Percentiles rank a stretch among this genome's conserved stretches.
Conservation (phyloP, 2,797 vertebrate genomes). For the Pristis pectinata region DNA sequence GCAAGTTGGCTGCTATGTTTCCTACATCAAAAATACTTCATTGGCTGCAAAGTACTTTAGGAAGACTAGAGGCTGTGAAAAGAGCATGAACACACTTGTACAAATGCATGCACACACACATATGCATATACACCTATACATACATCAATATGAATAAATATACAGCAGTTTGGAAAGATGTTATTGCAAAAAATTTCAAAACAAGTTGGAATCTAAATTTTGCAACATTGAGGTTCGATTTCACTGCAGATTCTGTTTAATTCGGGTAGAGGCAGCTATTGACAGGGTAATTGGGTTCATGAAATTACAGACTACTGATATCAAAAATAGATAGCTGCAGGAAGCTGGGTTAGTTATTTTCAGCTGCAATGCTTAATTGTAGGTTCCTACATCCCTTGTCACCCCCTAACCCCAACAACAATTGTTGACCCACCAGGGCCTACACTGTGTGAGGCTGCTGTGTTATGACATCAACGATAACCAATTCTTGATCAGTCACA, state of each 20-base stretch:
- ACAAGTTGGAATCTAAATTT: neutral
- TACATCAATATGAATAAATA: no score
- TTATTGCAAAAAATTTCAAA: neutral
- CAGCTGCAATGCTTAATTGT: neutral
- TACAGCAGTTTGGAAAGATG: neutral
- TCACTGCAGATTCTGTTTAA: neutral
- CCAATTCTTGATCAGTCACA: neutral
- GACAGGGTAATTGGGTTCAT: neutral
- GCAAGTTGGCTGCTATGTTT: no score
- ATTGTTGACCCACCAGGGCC: neutral
- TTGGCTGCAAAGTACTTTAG: no score
- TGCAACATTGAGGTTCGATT: neutral
- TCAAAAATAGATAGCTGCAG: neutral
- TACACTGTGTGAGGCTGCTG: neutral
- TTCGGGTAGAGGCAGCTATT: neutral
- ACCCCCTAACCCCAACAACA: neutral
- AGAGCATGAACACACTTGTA: neutral
- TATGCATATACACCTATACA: neutral
- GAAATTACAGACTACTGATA: neutral
- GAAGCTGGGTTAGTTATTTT: neutral
- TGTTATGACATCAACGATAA: neutral
- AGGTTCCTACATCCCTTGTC: no score
- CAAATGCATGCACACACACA: neutral
- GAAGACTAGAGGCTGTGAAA: no score
- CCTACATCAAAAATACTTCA: no score